Evolutionary conservation across 2,888 invertebrate genomes (phyloP), one percentile per base, ranked within the genome.

Genomic region (Nomada flava): DNA sequence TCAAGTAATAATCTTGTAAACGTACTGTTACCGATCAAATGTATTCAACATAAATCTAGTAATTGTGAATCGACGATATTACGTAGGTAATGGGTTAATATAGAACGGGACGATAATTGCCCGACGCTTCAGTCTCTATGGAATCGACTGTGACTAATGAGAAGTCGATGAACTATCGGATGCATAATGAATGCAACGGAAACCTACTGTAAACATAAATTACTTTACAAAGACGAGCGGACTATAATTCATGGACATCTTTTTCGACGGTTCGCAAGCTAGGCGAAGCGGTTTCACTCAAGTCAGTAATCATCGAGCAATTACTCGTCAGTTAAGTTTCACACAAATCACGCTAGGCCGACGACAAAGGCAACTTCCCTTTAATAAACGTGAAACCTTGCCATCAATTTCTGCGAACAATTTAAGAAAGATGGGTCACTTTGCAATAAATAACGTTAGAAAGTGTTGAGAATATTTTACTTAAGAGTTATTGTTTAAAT

Each of bases 91-190:
- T 63, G 23, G 67, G 50, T 68, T 55, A 50, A 77, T 80, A 72
- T 80, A 64, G 69, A 69, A 77, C 72, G 72, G n/a, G 71, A 57
- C 71, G 85, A 79, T 85, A 79, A 82, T 79, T 85, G 76, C 70
- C 71, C 64, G 69, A 78, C 76, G 82, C 69, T 75, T 67, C 79
- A 50, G 62, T 79, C 62, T 76, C 72, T 79, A 44, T 52, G 76
- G 68, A 68, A 69, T 76, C 59, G 75, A 70, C 77, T 75, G 63
- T 77, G 77, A 84, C 81, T 84, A 84, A 84, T 82, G 75, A 73
- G 75, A 73, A 84, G 78, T 50, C 82, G 76, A 77, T 82, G 78
- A 79, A 84, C 84, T 69, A 80, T 80, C 77, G 29, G 70, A 71
- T 71, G 67, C 76, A 72, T 82, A 80, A 80, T 73, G 78, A 77